Conservation (phyloP, 2,113 vertebrate species). For the Cepphus grylle region DNA sequence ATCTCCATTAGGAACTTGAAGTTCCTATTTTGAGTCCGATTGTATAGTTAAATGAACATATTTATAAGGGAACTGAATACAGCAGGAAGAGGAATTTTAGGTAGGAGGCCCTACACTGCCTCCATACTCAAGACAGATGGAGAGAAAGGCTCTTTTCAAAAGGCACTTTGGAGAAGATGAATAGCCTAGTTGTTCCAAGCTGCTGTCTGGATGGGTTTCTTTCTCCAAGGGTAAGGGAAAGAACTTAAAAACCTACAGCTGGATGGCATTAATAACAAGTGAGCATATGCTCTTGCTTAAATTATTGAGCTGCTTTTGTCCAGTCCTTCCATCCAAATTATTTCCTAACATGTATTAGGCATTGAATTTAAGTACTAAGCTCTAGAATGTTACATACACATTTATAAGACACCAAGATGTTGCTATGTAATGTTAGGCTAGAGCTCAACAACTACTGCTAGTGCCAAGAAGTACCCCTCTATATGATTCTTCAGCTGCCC, state of each 20-base stretch:
- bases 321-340: not conserved
- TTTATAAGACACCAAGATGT: not conserved
- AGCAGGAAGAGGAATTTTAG: not conserved
- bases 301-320: not conserved
- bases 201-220: not conserved
- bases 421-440: not conserved
- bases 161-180: not conserved
- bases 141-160: not conserved
- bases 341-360: not conserved
- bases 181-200: not conserved
- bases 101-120: not conserved
- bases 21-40: not conserved
- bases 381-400: not conserved
- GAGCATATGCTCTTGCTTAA: not conserved
- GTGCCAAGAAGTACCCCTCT: not conserved
- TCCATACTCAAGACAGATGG: not conserved
- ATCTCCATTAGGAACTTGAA: not conserved
- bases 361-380: not conserved
- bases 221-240: not conserved
- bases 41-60: not conserved
- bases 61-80: not conserved
- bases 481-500: not conserved
- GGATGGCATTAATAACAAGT: not conserved
- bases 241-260: not conserved
- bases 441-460: not conserved